These are phyloP conservation scores for Lindbergichthys nudifrons DNA, from an alignment of 2,797 vertebrate species.

Conservation along the genomic window DNA sequence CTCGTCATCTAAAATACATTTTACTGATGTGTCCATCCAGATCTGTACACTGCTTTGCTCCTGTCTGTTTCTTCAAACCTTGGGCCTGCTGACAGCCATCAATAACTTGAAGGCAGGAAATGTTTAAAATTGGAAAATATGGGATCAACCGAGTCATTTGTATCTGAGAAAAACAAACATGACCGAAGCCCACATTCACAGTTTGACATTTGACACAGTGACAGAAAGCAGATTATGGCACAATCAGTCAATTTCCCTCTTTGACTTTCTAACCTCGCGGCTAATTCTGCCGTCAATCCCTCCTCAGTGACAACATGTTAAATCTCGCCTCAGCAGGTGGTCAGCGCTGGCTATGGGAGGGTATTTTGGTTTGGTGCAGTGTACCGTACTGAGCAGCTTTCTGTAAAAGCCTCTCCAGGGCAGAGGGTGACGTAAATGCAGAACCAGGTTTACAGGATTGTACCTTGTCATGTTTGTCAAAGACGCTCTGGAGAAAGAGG, in stretches of 20 bases:
- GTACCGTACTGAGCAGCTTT: slow-evolving; percentile 41
- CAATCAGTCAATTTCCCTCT: slow-evolving; percentile 42
- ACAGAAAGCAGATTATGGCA: slow-evolving; percentile 38
- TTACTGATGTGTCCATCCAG: too few relatives aligned
- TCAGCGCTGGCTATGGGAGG: slow-evolving; percentile 6
- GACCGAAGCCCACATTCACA: slow-evolving; percentile 13
- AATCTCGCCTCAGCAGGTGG: slow-evolving; percentile 52
- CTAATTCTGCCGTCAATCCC: slow-evolving; percentile 63
- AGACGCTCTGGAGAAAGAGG: slow-evolving; percentile 95
- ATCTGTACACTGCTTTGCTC: too few relatives aligned
- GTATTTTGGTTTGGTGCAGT: slow-evolving; percentile 29
- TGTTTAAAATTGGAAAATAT: background rate
- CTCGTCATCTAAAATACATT: too few relatives aligned
- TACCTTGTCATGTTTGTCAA: slow-evolving; percentile 98
- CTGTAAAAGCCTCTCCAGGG: slow-evolving; percentile 27
- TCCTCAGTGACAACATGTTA: slow-evolving; percentile 1
- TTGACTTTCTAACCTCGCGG: slow-evolving; percentile 45
- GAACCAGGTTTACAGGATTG: slow-evolving; percentile 49
- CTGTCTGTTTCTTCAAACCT: too few relatives aligned
- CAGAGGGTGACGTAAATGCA: slow-evolving; percentile 52
- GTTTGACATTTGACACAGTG: slow-evolving; percentile 17
- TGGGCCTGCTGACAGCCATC: too few relatives aligned
- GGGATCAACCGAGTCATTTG: background rate
- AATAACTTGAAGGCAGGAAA: background rate
- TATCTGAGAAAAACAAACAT: slow-evolving; percentile 26